Evolutionary conservation across 2,888 invertebrate species (phyloP).

Genomic region (Globia sparganii): DNA sequence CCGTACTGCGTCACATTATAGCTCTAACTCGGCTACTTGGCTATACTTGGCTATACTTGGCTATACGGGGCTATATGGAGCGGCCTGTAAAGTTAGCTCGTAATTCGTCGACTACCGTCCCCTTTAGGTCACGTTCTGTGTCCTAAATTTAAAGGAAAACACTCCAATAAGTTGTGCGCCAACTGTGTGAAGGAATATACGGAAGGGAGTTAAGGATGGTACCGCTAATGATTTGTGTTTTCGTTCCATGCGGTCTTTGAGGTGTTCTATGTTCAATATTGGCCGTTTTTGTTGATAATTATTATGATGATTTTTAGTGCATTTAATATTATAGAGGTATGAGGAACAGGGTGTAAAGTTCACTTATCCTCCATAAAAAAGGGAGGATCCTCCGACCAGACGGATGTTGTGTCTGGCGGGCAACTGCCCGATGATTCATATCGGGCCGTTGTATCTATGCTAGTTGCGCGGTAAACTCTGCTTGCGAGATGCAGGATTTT

Average conservation of each 20-base stretch:
- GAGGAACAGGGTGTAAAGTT: too few species aligned
- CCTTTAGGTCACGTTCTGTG: conserved; percentile 85
- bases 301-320: too few species aligned
- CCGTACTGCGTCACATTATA: conserved; percentile 67
- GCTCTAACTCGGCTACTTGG: conserved; percentile 43
- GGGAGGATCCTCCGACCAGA: too few species aligned
- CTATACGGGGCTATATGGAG: conserved; percentile 74
- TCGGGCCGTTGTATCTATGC: too few species aligned
- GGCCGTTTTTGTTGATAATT: too few species aligned
- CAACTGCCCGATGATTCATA: too few species aligned
- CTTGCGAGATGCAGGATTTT: too few species aligned
- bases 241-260: too few species aligned
- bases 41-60: conserved; percentile 37
- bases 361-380: too few species aligned
- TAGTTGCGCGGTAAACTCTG: too few species aligned
- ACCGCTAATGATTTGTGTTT: conserved; percentile 14
- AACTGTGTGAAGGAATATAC: conserved; percentile 69
- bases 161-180: conserved; percentile 81
- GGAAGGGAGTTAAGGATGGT: not conserved
- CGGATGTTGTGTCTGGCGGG: too few species aligned
- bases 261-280: not conserved
- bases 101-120: conserved; percentile 79
- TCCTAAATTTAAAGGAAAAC: conserved; percentile 88
- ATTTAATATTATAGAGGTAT: too few species aligned
- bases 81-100: conserved; percentile 80